phyloP scores from a whole-genome alignment of 2,888 invertebrate genomes.

The Aspidiotus rigidus region DNA sequence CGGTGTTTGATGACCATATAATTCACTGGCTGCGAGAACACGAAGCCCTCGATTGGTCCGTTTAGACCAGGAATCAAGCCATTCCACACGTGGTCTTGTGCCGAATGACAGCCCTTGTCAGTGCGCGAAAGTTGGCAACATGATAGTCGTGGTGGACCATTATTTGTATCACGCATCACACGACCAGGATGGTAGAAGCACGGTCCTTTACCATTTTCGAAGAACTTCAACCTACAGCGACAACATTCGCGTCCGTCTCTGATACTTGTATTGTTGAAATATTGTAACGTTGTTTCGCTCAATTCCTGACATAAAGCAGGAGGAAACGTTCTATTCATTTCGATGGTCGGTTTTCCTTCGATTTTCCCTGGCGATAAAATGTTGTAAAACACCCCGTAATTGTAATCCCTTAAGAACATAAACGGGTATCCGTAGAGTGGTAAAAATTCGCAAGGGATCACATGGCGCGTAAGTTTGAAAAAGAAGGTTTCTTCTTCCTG shows the following conservation, averaged over 20 bases:
- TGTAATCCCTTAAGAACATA: neutral
- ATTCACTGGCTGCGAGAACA: slow-evolving; percentile 45
- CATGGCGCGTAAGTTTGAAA: neutral
- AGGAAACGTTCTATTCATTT: neutral
- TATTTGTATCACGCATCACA: slow-evolving; percentile 50
- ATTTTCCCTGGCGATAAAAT: neutral
- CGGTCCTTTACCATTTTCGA: neutral
- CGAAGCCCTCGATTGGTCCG: slow-evolving; percentile 61
- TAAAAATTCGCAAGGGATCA: neutral
- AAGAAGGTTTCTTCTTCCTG: neutral
- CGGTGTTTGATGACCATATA: slow-evolving; percentile 47
- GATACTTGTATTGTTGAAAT: neutral
- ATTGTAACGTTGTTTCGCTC: neutral
- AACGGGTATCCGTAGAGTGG: neutral
- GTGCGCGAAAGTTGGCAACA: slow-evolving; percentile 54
- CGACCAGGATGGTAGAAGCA: slow-evolving; percentile 86
- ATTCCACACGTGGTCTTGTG: slow-evolving; percentile 66
- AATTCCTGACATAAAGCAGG: neutral
- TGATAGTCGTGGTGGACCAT: slow-evolving; percentile 44
- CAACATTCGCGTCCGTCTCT: neutral
- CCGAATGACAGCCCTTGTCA: slow-evolving; percentile 56
- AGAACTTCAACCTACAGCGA: neutral
- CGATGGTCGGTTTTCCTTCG: too few relatives aligned
- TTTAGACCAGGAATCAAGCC: slow-evolving; percentile 62
- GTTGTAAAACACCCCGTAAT: neutral